Conservation (phyloP, 2,113 vertebrate genomes). For the Chloebia gouldiae region DNA sequence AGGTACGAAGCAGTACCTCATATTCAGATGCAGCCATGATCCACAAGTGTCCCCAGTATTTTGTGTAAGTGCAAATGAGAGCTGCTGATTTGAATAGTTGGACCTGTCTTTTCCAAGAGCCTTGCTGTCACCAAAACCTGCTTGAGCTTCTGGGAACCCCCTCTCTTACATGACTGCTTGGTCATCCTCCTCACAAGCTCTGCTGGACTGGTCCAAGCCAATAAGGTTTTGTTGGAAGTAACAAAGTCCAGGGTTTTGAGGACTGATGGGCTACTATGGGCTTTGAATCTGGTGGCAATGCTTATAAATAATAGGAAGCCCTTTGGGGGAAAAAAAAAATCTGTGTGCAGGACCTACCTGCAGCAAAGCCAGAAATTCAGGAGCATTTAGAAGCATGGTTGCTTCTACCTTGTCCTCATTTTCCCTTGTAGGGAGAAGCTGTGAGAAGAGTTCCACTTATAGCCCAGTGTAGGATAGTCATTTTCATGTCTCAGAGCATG, state of each 20-base stretch:
- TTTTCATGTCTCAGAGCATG: background rate
- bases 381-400: background rate
- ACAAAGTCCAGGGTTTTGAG: background rate
- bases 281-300: background rate
- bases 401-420: background rate
- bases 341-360: background rate
- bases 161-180: background rate
- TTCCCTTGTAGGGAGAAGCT: background rate
- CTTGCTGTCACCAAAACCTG: background rate
- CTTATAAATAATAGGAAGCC: background rate
- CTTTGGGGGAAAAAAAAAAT: accelerated
- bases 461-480: background rate
- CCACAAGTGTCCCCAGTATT: background rate
- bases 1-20: background rate
- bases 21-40: background rate
- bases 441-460: background rate
- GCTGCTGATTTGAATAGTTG: background rate
- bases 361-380: background rate
- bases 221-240: background rate
- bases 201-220: background rate
- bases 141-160: background rate
- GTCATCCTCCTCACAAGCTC: background rate
- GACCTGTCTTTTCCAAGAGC: background rate
- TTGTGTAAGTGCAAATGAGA: background rate
- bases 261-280: background rate